Percentiles rank a stretch among this genome's conserved stretches.
These are phyloP conservation scores for Nymphalis urticae DNA, from an alignment of 2,888 invertebrate species.

Conservation along the genomic window DNA sequence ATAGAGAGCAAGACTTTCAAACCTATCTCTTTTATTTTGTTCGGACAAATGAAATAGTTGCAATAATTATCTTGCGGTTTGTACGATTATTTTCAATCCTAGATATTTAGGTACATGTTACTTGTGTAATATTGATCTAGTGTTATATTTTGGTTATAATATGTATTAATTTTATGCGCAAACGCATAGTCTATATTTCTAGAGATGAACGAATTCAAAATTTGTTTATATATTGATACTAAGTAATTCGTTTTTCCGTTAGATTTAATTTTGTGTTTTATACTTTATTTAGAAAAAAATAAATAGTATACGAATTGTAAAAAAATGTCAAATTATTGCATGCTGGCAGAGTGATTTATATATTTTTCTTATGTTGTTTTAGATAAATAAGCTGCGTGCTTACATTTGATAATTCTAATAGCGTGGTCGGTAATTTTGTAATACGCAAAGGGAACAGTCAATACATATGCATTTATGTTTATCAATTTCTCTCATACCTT, in stretches of 20 bases:
- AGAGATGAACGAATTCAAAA: background rate
- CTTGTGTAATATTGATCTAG: background rate
- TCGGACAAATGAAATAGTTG: background rate
- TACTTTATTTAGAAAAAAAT: conserved; percentile 12
- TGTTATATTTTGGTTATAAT: background rate
- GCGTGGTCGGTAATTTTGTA: background rate
- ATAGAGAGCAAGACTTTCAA: background rate
- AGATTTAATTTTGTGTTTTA: conserved; percentile 16
- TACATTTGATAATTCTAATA: conserved; percentile 3
- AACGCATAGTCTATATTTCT: background rate
- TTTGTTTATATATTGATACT: conserved; percentile 8
- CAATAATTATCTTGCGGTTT: background rate
- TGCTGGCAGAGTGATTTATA: background rate
- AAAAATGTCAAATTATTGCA: conserved; percentile 1
- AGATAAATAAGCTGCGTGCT: conserved; percentile 11
- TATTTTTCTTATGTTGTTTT: background rate
- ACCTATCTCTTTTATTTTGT: background rate
- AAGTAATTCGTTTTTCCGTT: conserved; percentile 27
- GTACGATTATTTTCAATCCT: background rate
- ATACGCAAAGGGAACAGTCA: conserved; percentile 15
- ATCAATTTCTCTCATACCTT: conserved; percentile 3
- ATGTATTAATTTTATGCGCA: background rate
- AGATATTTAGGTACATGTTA: background rate
- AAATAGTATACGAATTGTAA: conserved; percentile 15
- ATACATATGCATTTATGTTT: conserved; percentile 30